Base-by-base conservation (phyloP, 1,140 invertebrate genomes). In the Lethrus apterus region DNA sequence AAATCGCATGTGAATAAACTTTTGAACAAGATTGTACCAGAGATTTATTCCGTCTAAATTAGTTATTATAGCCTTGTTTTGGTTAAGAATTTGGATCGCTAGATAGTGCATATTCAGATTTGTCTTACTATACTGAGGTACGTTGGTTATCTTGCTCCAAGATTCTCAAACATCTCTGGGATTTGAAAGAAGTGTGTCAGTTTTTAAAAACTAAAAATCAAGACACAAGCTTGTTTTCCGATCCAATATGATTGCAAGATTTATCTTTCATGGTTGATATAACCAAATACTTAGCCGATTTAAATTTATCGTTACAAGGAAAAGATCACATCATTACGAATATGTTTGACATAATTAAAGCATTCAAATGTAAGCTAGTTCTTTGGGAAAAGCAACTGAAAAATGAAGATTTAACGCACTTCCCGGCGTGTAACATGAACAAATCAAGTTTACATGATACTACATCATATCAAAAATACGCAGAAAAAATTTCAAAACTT, bases 91-190 rank as follows among this genome's bases (percentile, higher is more conserved):
- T n/a, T n/a, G n/a, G n/a, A n/a, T n/a, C n/a, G n/a, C n/a, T 48
- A 42, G 31, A 43, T n/a, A 34, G 30, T 26, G 20, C 42, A 19
- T 40, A 47, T 32, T 45, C 33, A 10, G 24, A 29, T 47, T 36
- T 47, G 17, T 46, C 36, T 13, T 51, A 51, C 38, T 41, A 46
- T 35, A 46, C 35, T 14, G 30, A 42, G 23, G 29, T 46, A 41
- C 19, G 36, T 42, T 51, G 49, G 36, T 26, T 51, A 26, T 49
- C 33, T 18, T 49, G 48, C 29, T 50, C 48, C 29, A 46, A 45
- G 26, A 15, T 50, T 45, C 48, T 50, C 20, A 38, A 46, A 31
- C 33, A 38, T 31, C 46, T 50, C 35, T 46, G 35, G 41, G 15
- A 45, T 15, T 46, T 50, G 24, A 46, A 40, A 45, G 34, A 50